These are phyloP conservation scores for Sesamia inferens DNA, from an alignment of 2,888 invertebrate species.

Conservation along the genomic window DNA sequence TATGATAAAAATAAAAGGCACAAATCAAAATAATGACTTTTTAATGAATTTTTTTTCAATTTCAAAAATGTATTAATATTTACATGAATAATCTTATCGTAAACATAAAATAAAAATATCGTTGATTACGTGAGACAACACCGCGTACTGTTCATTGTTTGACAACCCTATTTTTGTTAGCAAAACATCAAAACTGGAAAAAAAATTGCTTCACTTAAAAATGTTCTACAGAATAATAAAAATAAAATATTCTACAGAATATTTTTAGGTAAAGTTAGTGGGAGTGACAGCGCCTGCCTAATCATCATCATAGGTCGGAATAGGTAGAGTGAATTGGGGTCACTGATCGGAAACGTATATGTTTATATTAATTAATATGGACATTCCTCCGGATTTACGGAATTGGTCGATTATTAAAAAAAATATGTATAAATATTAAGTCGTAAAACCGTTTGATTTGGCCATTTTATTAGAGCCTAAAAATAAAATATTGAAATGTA, in stretches of 20 bases:
- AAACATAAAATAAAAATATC: conserved; percentile 69
- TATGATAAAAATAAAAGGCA: conserved; percentile 46
- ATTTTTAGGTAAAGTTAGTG: conserved; percentile 1
- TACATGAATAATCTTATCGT: conserved; percentile 71
- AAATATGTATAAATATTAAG: no score
- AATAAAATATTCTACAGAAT: no score
- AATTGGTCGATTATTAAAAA: no score
- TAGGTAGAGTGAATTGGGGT: no score
- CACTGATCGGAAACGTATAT: no score
- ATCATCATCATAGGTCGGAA: no score
- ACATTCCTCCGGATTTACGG: no score
- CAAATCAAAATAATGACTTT: conserved; percentile 64
- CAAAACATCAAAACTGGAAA: conserved; percentile 32
- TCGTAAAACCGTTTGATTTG: no score
- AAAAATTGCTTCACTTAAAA: not conserved
- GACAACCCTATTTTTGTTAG: conserved; percentile 49
- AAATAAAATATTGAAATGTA: no score
- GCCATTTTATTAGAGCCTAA: no score
- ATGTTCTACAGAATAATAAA: conserved; percentile 5
- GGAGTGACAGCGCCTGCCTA: not conserved
- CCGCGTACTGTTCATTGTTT: conserved; percentile 66
- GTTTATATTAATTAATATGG: no score
- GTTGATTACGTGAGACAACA: conserved; percentile 67
- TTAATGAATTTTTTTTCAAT: conserved; percentile 66
- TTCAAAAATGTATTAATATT: conserved; percentile 73